Evolutionary conservation across 2,888 invertebrate species (phyloP).

Genomic region (Leucoma salicis): DNA sequence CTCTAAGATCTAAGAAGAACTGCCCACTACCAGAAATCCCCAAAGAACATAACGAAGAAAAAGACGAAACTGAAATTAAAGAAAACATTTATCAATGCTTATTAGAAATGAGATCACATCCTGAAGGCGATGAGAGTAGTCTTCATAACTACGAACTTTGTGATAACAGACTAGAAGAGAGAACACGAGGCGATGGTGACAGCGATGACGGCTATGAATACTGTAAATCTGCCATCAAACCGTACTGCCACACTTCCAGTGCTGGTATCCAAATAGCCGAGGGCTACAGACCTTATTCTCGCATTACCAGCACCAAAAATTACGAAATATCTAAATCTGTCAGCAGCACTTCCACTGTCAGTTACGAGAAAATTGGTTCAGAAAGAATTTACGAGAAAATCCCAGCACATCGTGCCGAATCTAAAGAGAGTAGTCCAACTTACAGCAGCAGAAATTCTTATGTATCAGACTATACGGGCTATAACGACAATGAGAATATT

Average conservation of each 20-base stretch:
- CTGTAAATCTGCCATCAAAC: slow-evolving; percentile 72
- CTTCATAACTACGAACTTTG: slow-evolving; percentile 80
- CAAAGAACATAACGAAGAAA: slow-evolving; percentile 38
- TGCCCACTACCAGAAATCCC: slow-evolving; percentile 78
- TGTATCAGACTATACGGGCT: slow-evolving; percentile 64
- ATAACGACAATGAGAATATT: slow-evolving; percentile 82
- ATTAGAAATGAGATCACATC: slow-evolving; percentile 72
- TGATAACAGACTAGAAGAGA: slow-evolving; percentile 64
- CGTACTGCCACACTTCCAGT: slow-evolving; percentile 68
- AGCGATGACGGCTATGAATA: slow-evolving; percentile 79
- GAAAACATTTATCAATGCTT: slow-evolving; percentile 75
- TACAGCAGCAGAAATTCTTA: slow-evolving; percentile 67
- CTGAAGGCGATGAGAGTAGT: slow-evolving; percentile 75
- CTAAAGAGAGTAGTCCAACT: slow-evolving; percentile 65
- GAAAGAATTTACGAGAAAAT: slow-evolving; percentile 78
- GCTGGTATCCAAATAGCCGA: slow-evolving; percentile 79
- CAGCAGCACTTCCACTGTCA: slow-evolving; percentile 71
- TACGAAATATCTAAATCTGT: slow-evolving; percentile 70
- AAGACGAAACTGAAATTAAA: slow-evolving; percentile 33
- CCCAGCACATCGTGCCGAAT: slow-evolving; percentile 54
- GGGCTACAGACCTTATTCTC: slow-evolving; percentile 64
- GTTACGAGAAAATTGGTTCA: slow-evolving; percentile 74
- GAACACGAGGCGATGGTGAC: slow-evolving; percentile 72
- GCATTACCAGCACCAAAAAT: slow-evolving; percentile 56
- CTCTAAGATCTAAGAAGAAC: slow-evolving; percentile 63